A percentile compares a stretch with the other conserved stretches of the same genome.
Evolutionary conservation across 2,888 invertebrate genomes (phyloP).

Genomic region (Artemia sp.): DNA sequence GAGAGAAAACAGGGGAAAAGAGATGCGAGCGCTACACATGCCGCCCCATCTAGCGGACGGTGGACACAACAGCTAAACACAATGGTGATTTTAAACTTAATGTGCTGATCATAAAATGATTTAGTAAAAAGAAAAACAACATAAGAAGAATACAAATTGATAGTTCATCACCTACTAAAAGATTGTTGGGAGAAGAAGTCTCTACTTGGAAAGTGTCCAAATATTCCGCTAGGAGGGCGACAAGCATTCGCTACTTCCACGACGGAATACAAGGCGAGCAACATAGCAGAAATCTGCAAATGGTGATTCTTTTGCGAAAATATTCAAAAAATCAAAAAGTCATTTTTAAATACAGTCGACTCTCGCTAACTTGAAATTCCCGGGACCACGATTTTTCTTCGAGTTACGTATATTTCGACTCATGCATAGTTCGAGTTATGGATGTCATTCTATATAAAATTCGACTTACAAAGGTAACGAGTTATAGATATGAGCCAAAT

Average conservation of each 20-base stretch:
- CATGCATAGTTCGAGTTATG: too few relatives aligned
- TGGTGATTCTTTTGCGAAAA: background rate
- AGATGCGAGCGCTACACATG: background rate
- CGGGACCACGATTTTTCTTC: too few relatives aligned
- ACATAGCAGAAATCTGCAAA: constrained; percentile 11
- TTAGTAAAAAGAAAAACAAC: background rate
- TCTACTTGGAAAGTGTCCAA: constrained; percentile 14
- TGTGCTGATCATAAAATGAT: constrained; percentile 4
- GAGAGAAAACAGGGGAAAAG: too few relatives aligned
- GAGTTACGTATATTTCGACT: too few relatives aligned
- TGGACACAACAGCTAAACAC: constrained; percentile 12
- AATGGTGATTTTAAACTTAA: background rate
- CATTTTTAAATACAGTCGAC: too few relatives aligned
- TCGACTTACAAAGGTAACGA: too few relatives aligned
- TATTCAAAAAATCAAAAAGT: too few relatives aligned
- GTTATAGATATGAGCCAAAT: too few relatives aligned
- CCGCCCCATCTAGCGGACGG: constrained; percentile 11
- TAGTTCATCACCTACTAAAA: constrained; percentile 11
- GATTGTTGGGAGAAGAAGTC: constrained; percentile 3
- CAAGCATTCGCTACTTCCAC: constrained; percentile 14
- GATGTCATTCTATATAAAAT: too few relatives aligned
- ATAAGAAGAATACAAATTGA: constrained; percentile 2
- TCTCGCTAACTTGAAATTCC: too few relatives aligned
- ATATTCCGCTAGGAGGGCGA: constrained; percentile 13
- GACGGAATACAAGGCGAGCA: constrained; percentile 13